phyloP scores from a whole-genome alignment of 2,113 vertebrate genomes.

The Peromyscus californicus region DNA sequence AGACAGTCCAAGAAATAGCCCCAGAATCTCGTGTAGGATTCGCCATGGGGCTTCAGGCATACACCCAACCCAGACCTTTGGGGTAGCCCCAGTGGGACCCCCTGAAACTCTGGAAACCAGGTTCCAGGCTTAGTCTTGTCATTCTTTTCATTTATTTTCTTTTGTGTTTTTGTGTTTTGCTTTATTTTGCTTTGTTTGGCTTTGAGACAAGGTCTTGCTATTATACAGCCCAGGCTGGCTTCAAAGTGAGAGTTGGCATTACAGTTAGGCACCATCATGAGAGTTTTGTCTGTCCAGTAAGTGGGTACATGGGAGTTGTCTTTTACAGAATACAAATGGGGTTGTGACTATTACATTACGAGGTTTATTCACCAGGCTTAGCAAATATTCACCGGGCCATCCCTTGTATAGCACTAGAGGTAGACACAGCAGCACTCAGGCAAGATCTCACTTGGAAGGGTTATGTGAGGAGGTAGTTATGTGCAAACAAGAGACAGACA shows the following conservation, averaged over 20 bases:
- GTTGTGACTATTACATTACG: background rate
- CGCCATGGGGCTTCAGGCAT: background rate
- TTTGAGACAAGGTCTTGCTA: background rate
- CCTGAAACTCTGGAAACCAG: background rate
- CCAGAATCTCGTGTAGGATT: background rate
- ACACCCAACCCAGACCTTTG: background rate
- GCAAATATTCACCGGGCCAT: background rate
- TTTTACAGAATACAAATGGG: background rate
- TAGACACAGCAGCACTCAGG: background rate
- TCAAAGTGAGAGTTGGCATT: background rate
- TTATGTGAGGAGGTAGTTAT: background rate
- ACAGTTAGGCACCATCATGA: too few species aligned
- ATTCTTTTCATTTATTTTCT: background rate
- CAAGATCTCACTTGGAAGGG: background rate
- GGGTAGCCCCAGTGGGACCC: background rate
- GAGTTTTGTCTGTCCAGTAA: background rate
- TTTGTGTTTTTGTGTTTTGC: background rate
- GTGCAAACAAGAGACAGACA: background rate
- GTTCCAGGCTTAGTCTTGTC: background rate
- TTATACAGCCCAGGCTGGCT: background rate
- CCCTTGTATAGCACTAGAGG: background rate
- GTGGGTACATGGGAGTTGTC: background rate
- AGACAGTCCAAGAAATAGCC: background rate
- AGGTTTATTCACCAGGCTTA: background rate
- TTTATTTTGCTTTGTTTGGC: background rate